Evolutionary conservation across 2,888 invertebrate species (phyloP), one percentile per base, ranked within the genome.

Genomic region (Eurytoma californica): DNA sequence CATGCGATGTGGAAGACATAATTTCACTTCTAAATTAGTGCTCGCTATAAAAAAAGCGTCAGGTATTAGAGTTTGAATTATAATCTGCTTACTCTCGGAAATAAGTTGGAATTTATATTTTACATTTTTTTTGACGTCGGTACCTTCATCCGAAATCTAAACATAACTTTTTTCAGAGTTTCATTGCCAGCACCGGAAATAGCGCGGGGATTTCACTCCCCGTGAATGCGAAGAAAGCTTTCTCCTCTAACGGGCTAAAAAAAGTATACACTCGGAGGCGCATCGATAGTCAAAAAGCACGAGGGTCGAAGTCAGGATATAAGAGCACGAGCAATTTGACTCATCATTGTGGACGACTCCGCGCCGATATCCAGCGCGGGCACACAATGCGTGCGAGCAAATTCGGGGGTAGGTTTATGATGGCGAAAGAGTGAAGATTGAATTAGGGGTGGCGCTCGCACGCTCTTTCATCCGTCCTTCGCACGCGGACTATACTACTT

Each of bases 351-450:
- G 24, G 57, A 51, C 30, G 49, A 49, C 5, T 53, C 57, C 16
- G 1, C 14, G 60, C 57, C 47, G 57, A 39, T 13, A 24, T 24
- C 24, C 13, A 14, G 49, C 30, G 3, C 24, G 18, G 7, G 57
- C 13, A 14, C 30, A 53, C 28, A 70, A 47, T 60, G 39, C 30
- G 57, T 14, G 70, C 39, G 66, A 30, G 66, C 58, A 39, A 39
- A 39, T 39, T 39, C 9, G 9, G 49, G 49, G 75, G 77, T 58
- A 30, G 79, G 72, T 82, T 81, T 79, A 82, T 80, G 80, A 82
- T 77, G 78, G 81, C 73, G 83, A 85, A 84, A 84, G 83, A 83
- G 84, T 82, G 82, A 84, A 84, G 83, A 82, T 84, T 82, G 82
- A 80, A 81, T 83, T 82, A 80, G 84, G 82, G 83, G 80, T 80